Conservation (phyloP, 2,113 vertebrate genomes). For the Esox niger region DNA sequence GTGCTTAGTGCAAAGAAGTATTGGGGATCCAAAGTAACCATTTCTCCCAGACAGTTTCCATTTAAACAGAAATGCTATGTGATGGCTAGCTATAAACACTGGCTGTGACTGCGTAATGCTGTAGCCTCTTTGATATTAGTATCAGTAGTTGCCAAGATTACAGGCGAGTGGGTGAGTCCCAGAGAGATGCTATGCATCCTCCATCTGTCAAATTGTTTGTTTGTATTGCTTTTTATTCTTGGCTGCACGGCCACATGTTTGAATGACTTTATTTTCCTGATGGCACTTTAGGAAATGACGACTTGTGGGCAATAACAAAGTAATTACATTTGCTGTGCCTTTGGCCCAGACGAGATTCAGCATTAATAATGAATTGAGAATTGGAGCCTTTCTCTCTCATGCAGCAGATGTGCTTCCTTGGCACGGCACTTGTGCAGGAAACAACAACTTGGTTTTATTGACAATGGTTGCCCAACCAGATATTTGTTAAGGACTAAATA, state of each 20-base stretch:
- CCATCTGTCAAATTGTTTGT: slow-evolving; percentile 36
- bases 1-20: too few relatives aligned
- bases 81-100: background rate
- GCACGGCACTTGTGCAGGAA: slow-evolving; percentile 22
- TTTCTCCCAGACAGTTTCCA: background rate
- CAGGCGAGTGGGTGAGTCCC: slow-evolving; percentile 29
- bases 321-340: slow-evolving; percentile 63
- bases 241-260: slow-evolving; percentile 41
- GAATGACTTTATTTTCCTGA: slow-evolving; percentile 67
- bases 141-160: slow-evolving; percentile 10
- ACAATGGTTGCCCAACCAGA: slow-evolving; percentile 23
- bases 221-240: slow-evolving; percentile 51
- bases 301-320: slow-evolving; percentile 64
- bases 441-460: slow-evolving; percentile 42
- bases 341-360: slow-evolving; percentile 54
- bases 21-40: background rate
- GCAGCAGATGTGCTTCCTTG: slow-evolving; percentile 41
- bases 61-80: background rate
- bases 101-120: slow-evolving; percentile 1
- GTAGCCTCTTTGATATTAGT: background rate
- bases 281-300: slow-evolving; percentile 69
- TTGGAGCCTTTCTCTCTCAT: slow-evolving; percentile 25
- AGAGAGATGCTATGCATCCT: slow-evolving; percentile 27
- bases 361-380: slow-evolving; percentile 64
- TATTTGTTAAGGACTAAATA: background rate